These are phyloP conservation scores for Brachymystax lenok DNA, from an alignment of 2,797 vertebrate genomes.

Conservation along the genomic window DNA sequence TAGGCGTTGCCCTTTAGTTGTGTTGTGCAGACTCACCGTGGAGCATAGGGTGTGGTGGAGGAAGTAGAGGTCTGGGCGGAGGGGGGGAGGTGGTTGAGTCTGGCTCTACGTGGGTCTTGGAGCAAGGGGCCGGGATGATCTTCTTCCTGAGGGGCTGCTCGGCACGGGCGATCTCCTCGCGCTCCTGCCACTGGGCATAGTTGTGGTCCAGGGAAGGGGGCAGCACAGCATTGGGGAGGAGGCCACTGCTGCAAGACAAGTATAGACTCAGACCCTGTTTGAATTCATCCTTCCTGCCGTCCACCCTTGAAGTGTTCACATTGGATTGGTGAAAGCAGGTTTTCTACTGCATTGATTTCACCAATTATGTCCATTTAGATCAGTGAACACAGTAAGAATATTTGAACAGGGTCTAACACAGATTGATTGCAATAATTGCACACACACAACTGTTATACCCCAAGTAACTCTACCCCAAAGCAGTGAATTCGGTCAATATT, in stretches of 20 bases:
- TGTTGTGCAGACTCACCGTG: conserved; percentile 58
- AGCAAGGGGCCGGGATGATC: conserved; percentile 95
- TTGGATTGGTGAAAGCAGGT: neutral
- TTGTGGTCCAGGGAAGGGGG: conserved; percentile 98
- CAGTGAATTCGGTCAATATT: neutral
- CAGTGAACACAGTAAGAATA: neutral
- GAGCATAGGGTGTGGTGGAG: conserved; percentile 64
- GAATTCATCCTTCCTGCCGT: too few species aligned
- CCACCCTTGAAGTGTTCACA: too few species aligned
- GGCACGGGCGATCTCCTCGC: conserved; percentile 86
- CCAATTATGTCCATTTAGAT: neutral
- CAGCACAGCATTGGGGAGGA: conserved; percentile 96
- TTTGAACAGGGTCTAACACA: neutral
- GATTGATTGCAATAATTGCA: too few species aligned
- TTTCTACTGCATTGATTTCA: neutral
- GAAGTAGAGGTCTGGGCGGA: conserved; percentile 71
- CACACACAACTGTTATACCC: too few species aligned
- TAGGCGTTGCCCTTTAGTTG: neutral
- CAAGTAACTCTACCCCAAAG: too few species aligned
- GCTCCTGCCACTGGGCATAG: conserved; percentile 98
- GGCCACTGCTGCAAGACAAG: conserved; percentile 82
- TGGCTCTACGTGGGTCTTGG: conserved; percentile 85
- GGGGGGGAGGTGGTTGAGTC: conserved; percentile 77
- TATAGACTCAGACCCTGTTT: neutral
- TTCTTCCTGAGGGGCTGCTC: conserved; percentile 95